Percentiles rank a stretch among this genome's conserved stretches.
Evolutionary conservation across 2,113 vertebrate species (phyloP).

Genomic region (Rana temporaria): DNA sequence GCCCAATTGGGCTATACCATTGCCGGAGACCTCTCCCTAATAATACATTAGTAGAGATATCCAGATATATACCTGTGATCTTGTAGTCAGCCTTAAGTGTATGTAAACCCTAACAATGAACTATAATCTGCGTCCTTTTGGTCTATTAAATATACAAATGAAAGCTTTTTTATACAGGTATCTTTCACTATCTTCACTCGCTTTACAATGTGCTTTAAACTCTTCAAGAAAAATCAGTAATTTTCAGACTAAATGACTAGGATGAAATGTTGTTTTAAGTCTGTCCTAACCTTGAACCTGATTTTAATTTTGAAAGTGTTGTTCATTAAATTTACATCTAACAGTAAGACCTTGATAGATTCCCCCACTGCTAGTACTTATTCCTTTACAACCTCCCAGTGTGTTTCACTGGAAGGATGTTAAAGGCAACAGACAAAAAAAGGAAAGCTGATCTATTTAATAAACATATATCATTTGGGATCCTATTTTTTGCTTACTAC

Average conservation of each 20-base stretch:
- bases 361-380: conserved; percentile 24
- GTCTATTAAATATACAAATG: too few species aligned
- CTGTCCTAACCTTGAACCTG: neutral
- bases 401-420: conserved; percentile 1
- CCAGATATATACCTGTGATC: too few species aligned
- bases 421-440: conserved; percentile 31
- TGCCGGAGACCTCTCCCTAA: too few species aligned
- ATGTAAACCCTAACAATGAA: too few species aligned
- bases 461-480: conserved; percentile 50
- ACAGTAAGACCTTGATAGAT: conserved; percentile 2
- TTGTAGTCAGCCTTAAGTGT: too few species aligned
- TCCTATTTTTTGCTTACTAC: conserved; percentile 38
- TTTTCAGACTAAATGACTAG: too few species aligned
- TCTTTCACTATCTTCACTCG: too few species aligned
- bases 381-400: conserved; percentile 7
- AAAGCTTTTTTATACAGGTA: too few species aligned
- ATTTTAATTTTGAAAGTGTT: neutral
- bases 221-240: too few species aligned
- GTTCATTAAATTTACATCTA: conserved; percentile 42
- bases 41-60: too few species aligned
- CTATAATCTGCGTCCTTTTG: too few species aligned
- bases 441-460: conserved; percentile 45
- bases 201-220: neutral
- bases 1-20: too few species aligned
- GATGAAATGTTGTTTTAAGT: conserved; percentile 1